Evolutionary conservation across 2,113 vertebrate genomes (phyloP).

Genomic region (Dascyllus trimaculatus): DNA sequence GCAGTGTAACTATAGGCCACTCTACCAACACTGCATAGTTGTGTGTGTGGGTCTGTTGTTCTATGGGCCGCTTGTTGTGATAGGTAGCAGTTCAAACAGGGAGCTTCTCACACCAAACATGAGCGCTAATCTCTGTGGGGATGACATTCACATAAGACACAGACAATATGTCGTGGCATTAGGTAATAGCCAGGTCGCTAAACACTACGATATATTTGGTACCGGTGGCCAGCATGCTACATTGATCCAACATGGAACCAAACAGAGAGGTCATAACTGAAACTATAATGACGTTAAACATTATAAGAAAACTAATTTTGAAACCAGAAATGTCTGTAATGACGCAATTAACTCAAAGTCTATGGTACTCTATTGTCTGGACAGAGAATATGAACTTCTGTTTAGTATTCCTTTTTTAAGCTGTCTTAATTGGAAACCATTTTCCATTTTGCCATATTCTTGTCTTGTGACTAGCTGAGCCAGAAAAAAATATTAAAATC

Average conservation of each 20-base stretch:
- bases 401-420: background rate
- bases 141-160: constrained; percentile 75
- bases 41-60: constrained; percentile 82
- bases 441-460: background rate
- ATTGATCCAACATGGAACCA: background rate
- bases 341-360: no score
- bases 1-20: constrained; percentile 79
- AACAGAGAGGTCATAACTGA: background rate
- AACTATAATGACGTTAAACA: background rate
- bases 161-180: constrained; percentile 53
- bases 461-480: background rate
- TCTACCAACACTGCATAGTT: constrained; percentile 85
- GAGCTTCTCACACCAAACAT: constrained; percentile 79
- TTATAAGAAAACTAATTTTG: no score
- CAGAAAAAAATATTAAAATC: background rate
- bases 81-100: constrained; percentile 78
- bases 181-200: constrained; percentile 75
- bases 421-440: background rate
- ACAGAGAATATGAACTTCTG: no score
- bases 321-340: no score
- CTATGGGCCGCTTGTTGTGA: constrained; percentile 80
- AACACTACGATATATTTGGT: constrained; percentile 3
- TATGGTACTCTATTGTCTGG: no score
- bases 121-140: constrained; percentile 74
- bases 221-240: background rate